phyloP scores from a whole-genome alignment of 2,797 vertebrate genomes.

The Carapus acus region DNA sequence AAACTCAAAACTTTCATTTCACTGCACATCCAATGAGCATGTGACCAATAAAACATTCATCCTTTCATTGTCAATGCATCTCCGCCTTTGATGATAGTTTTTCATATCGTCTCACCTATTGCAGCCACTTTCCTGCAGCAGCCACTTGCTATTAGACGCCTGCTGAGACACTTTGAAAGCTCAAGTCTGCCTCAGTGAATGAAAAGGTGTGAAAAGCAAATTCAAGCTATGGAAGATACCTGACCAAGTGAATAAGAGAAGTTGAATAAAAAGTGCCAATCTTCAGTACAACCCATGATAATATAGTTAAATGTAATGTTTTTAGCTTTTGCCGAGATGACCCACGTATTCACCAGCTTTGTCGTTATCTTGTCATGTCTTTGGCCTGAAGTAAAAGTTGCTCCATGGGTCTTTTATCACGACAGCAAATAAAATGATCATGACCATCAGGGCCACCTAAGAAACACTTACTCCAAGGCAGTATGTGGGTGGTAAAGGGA shows the following conservation, averaged over 20 bases:
- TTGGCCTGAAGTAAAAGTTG: too few relatives aligned
- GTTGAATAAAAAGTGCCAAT: too few relatives aligned
- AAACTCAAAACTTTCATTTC: too few relatives aligned
- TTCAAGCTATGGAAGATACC: slow-evolving; percentile 19
- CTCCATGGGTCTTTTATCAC: slow-evolving; percentile 24
- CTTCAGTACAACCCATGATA: too few relatives aligned
- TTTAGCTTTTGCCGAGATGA: slow-evolving; percentile 7
- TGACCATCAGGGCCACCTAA: slow-evolving; percentile 30
- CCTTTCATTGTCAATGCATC: slow-evolving; percentile 10
- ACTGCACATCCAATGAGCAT: too few relatives aligned
- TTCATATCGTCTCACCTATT: slow-evolving; percentile 2
- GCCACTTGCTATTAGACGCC: too few relatives aligned
- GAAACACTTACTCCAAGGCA: slow-evolving; percentile 44
- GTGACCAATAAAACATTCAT: too few relatives aligned
- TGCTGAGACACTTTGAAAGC: slow-evolving; percentile 17
- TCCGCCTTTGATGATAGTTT: slow-evolving; percentile 3
- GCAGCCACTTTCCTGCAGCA: slow-evolving; percentile 14
- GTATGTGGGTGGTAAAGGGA: slow-evolving; percentile 55
- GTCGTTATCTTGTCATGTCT: slow-evolving; percentile 16
- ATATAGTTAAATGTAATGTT: not conserved
- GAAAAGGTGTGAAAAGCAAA: slow-evolving; percentile 10
- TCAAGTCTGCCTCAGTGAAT: slow-evolving; percentile 20
- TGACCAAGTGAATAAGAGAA: not conserved
- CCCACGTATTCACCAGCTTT: slow-evolving; percentile 14
- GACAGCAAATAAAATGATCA: slow-evolving; percentile 45